Evolutionary conservation across 2,797 vertebrate species (phyloP).

Genomic region (Sitta carolinensis): DNA sequence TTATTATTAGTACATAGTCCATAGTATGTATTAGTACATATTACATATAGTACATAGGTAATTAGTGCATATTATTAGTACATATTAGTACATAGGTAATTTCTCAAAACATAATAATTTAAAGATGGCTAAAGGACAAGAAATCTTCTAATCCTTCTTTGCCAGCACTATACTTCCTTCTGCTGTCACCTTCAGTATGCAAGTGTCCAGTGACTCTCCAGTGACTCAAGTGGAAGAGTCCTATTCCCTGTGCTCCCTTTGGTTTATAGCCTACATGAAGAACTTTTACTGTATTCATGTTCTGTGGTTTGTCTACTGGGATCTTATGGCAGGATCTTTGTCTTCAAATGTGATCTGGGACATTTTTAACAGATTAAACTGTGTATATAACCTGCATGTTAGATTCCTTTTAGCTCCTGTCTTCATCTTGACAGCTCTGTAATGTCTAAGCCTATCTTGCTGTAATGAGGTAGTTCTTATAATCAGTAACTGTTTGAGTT

Average conservation of each 20-base stretch:
- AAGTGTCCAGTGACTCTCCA: neutral
- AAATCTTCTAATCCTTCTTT: neutral
- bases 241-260: neutral
- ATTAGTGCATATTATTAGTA: no score
- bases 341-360: neutral
- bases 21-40: no score
- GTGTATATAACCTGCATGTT: rapidly evolving
- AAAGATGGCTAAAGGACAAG: neutral
- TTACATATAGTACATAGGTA: no score
- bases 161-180: neutral
- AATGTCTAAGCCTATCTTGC: neutral
- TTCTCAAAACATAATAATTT: neutral
- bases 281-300: neutral
- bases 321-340: neutral
- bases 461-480: neutral
- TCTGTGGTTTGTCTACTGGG: neutral
- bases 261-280: neutral
- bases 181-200: neutral
- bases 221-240: neutral
- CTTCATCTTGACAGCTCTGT: neutral
- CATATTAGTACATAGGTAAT: neutral
- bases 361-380: neutral
- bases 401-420: neutral
- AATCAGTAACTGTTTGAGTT: neutral
- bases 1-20: neutral